Base-by-base conservation (phyloP, 2,113 vertebrate species). In the Nibea albiflora region DNA sequence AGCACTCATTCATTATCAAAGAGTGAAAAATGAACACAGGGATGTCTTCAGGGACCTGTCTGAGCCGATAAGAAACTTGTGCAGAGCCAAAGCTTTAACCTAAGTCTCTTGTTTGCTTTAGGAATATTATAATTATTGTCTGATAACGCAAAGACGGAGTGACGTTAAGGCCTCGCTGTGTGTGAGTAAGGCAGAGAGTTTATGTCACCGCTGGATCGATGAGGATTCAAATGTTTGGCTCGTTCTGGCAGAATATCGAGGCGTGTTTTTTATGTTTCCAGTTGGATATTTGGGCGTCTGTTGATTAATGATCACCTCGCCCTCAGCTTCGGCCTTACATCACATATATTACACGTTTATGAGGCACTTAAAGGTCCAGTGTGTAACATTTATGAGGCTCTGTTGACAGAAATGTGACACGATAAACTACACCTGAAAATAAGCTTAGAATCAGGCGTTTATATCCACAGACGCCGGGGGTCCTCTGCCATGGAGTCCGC, bases 1-100 rank as follows among this genome's bases (percentile, higher is more conserved):
- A 54, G 58, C 47, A 53, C 62, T 85, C 82, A 53, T 50, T 87
- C 77, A 81, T 73, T 76, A 61, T 79, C 49, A 69, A 56, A 75
- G 44, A 20, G 49, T 65, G 57, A 76, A 42, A 79, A 64, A 73
- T 71, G 46, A 80, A n/a, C 69, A 24, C 1, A 7, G 24, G 19
- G 31, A 39, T 22, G 64, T 69, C 52, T 79, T 58, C 11, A 16
- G 44, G 42, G 62, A 20, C n/a, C 24, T 4, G 11, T 53, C 61
- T 70, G 42, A 4, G n/a, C 6, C 62, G 52, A 83, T 65, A 73
- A 76, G 72, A 63, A 50, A 11, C 42, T 12, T 49, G 14, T 1
- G 14, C 5, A 24, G 42, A 70, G 47, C 56, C 47, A 57, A 35
- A 63, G 20, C 31, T 58, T 14, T 24, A 44, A 67, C 20, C 16